Percentiles rank a stretch among this genome's conserved stretches.
phyloP scores from a whole-genome alignment of 2,113 vertebrate species.

The Pantherophis guttatus region DNA sequence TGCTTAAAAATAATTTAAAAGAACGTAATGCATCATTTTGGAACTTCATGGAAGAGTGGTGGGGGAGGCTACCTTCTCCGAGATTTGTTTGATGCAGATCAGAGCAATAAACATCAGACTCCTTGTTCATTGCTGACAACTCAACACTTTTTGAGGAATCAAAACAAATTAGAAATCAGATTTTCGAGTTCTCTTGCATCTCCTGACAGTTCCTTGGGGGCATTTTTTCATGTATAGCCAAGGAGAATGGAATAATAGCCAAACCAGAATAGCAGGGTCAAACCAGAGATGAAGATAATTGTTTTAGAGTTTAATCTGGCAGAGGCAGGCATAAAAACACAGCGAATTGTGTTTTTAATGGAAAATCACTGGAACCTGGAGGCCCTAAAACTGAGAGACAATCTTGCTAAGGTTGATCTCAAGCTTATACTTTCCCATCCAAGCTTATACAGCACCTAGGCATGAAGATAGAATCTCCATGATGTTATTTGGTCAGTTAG shows the following conservation, averaged over 20 bases:
- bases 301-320: constrained; percentile 8
- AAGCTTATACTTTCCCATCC: neutral
- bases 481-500: neutral
- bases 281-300: neutral
- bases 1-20: neutral
- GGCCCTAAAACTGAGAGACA: neutral
- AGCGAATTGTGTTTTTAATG: neutral
- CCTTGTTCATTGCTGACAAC: neutral
- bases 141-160: neutral
- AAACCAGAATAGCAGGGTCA: neutral
- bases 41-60: neutral
- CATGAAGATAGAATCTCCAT: neutral
- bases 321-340: neutral
- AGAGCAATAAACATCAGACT: neutral
- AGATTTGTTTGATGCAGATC: neutral
- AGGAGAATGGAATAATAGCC: neutral
- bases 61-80: neutral
- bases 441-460: neutral
- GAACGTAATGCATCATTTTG: no score
- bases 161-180: constrained; percentile 18
- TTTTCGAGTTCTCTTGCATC: neutral
- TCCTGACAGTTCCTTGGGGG: neutral
- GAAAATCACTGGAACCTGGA: neutral
- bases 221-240: neutral
- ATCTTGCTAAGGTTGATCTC: neutral